Conservation (phyloP, 2,113 vertebrate genomes). For the Bubalus kerabau region DNA sequence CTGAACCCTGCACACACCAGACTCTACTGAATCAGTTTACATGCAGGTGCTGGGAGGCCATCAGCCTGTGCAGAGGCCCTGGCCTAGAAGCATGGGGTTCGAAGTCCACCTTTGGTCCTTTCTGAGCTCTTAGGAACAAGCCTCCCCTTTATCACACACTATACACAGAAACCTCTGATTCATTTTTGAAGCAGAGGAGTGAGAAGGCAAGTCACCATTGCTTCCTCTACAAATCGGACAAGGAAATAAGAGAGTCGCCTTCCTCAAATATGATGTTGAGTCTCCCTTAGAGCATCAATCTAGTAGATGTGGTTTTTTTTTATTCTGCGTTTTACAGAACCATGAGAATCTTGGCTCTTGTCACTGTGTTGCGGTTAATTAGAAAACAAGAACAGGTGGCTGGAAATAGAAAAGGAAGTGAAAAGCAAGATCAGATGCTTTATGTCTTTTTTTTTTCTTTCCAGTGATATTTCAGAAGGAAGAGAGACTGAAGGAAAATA, state of each 20-base stretch:
- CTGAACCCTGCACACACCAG: rapidly evolving
- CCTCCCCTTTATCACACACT: not conserved
- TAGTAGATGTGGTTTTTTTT: not conserved
- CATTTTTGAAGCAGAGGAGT: not conserved
- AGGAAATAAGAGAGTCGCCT: not conserved
- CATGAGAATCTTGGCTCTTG: slow-evolving; percentile 34
- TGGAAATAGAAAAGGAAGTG: slow-evolving; percentile 46
- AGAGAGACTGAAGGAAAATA: slow-evolving; percentile 32
- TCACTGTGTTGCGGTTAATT: slow-evolving; percentile 47
- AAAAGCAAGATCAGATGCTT: slow-evolving; percentile 27
- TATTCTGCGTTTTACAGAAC: not conserved
- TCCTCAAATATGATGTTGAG: not conserved
- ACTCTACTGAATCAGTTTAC: not conserved
- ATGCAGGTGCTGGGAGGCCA: not conserved
- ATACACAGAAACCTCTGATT: not conserved
- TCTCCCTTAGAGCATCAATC: not conserved
- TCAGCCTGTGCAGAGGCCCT: not conserved
- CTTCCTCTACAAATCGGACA: not conserved
- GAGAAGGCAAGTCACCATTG: not conserved
- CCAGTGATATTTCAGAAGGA: slow-evolving; percentile 27
- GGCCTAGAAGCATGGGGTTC: not conserved
- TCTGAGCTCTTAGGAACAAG: not conserved
- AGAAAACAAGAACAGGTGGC: slow-evolving; percentile 52
- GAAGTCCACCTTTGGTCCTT: not conserved
- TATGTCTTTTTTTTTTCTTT: not conserved